Conservation (phyloP, 2,888 invertebrate species). For the Xanthorhoe designata region DNA sequence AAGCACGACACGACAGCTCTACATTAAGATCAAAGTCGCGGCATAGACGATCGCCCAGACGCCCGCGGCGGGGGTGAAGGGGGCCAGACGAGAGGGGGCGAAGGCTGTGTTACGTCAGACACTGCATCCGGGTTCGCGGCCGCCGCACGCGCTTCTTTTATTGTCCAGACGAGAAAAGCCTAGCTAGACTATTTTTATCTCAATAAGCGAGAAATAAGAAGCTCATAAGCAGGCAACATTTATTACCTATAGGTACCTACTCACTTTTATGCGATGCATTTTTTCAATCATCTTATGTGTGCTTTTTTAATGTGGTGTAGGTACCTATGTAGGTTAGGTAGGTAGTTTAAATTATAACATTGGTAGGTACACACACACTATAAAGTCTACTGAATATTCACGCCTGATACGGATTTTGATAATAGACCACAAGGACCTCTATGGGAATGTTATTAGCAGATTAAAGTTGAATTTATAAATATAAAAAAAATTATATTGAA, state of each 20-base stretch:
- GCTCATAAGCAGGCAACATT: neutral
- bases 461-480: too few species aligned
- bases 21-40: conserved; percentile 61
- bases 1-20: conserved; percentile 42
- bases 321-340: too few species aligned
- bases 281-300: too few species aligned
- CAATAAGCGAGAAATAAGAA: neutral
- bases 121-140: conserved; percentile 83
- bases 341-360: too few species aligned
- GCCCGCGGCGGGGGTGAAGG: conserved; percentile 49
- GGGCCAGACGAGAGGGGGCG: conserved; percentile 46
- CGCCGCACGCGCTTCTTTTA: conserved; percentile 71
- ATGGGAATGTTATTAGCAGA: too few species aligned
- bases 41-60: conserved; percentile 78
- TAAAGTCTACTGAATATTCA: too few species aligned
- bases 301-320: too few species aligned
- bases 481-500: too few species aligned
- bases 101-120: conserved; percentile 80
- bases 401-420: too few species aligned
- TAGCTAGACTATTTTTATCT: neutral
- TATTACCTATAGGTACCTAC: neutral
- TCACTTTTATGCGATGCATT: too few species aligned
- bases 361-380: too few species aligned
- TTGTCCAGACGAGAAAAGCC: conserved; percentile 4
- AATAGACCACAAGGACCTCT: too few species aligned